A percentile compares a stretch with the other conserved stretches of the same genome.
phyloP scores from a whole-genome alignment of 2,113 vertebrate genomes.

The Calidris pygmaea region DNA sequence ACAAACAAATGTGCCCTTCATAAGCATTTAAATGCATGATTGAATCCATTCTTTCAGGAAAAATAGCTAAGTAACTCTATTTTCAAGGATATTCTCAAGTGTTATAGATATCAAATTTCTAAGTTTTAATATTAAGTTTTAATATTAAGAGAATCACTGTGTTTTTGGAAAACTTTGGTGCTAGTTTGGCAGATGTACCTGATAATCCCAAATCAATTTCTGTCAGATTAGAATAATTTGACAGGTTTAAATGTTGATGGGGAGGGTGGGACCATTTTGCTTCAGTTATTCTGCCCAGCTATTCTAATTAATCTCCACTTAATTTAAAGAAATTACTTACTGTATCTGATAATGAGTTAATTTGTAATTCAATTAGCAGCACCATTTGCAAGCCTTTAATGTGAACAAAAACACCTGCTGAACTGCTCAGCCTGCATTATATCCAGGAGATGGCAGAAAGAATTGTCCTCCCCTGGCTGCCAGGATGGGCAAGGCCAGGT shows the following conservation, averaged over 20 bases:
- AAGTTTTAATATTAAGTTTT: neutral
- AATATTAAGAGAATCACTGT: neutral
- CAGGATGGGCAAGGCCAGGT: neutral
- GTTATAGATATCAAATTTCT: neutral
- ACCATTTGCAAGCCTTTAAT: slow-evolving; percentile 42
- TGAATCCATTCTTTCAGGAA: neutral
- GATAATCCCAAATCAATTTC: slow-evolving; percentile 12
- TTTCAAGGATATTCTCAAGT: neutral
- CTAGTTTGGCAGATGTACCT: neutral
- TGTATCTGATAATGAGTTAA: slow-evolving; percentile 61
- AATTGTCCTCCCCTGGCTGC: neutral
- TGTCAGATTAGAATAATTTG: neutral
- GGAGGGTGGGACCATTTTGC: slow-evolving; percentile 12
- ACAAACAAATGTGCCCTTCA: neutral
- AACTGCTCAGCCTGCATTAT: neutral
- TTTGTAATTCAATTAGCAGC: slow-evolving; percentile 66
- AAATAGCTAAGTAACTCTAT: neutral
- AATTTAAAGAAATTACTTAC: slow-evolving; percentile 64
- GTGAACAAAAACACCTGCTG: slow-evolving; percentile 38
- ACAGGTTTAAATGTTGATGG: slow-evolving; percentile 17
- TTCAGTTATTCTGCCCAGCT: slow-evolving; percentile 54
- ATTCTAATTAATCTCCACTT: slow-evolving; percentile 63
- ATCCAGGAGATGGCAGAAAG: neutral
- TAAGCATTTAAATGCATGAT: neutral
- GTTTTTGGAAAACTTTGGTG: neutral